These are phyloP conservation scores for Luscinia luscinia DNA, from an alignment of 2,797 vertebrate genomes.

Conservation along the genomic window DNA sequence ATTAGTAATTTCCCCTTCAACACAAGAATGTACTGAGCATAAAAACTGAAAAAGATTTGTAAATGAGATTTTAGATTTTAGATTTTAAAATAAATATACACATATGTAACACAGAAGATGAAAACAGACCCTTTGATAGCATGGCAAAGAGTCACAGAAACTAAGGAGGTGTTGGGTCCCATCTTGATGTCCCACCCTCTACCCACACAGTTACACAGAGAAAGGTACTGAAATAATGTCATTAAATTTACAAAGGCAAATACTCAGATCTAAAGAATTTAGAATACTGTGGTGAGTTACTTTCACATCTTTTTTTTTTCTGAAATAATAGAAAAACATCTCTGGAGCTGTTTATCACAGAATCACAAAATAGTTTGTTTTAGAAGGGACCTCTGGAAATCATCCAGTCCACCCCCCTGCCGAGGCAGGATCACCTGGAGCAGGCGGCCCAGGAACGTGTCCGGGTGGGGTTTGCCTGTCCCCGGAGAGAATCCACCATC, in stretches of 20 bases:
- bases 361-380: neutral
- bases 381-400: neutral
- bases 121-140: neutral
- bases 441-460: neutral
- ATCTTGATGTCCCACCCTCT: neutral
- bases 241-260: neutral
- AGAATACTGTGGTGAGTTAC: neutral
- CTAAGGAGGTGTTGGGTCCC: neutral
- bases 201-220: neutral
- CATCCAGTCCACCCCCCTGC: neutral
- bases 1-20: neutral
- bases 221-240: neutral
- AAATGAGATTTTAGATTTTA: neutral
- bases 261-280: neutral
- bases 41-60: neutral
- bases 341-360: neutral
- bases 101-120: neutral
- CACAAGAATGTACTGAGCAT: neutral
- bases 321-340: neutral
- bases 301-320: neutral
- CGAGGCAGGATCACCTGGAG: neutral
- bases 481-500: rapidly evolving
- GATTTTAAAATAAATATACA: neutral
- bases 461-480: neutral
- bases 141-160: neutral